Conservation (phyloP, 1,140 invertebrate genomes). For the Drosophila persimilis region DNA sequence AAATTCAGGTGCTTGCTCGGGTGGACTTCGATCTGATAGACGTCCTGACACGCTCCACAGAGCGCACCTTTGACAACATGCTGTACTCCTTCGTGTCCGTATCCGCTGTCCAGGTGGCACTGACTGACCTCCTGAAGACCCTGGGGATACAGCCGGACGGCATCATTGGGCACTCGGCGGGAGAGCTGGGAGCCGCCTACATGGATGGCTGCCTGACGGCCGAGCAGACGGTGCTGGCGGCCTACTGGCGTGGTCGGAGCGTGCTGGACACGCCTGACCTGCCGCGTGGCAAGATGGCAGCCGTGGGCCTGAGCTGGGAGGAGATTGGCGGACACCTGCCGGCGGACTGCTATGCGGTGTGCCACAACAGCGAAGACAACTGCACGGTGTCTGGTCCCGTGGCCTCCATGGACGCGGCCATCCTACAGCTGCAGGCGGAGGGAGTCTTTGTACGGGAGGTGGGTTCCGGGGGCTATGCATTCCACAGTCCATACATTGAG, state of each 20-base stretch:
- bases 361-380: slow-evolving; percentile 95
- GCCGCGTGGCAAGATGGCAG: slow-evolving; percentile 91
- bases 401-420: slow-evolving; percentile 88
- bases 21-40: slow-evolving; percentile 92
- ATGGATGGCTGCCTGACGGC: slow-evolving; percentile 96
- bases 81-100: slow-evolving; percentile 96
- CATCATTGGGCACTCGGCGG: slow-evolving; percentile 97
- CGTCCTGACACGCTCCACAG: slow-evolving; percentile 90
- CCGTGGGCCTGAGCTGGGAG: slow-evolving; percentile 94
- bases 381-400: slow-evolving; percentile 96
- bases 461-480: slow-evolving; percentile 94
- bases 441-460: slow-evolving; percentile 95
- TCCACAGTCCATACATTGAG: slow-evolving; percentile 96
- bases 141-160: slow-evolving; percentile 94
- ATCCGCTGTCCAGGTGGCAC: slow-evolving; percentile 96
- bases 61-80: slow-evolving; percentile 91
- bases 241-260: slow-evolving; percentile 95
- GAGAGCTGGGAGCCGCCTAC: slow-evolving; percentile 97
- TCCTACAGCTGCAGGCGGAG: slow-evolving; percentile 84
- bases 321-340: slow-evolving; percentile 90
- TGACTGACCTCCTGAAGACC: slow-evolving; percentile 92
- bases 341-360: slow-evolving; percentile 91
- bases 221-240: slow-evolving; percentile 95
- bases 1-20: slow-evolving; percentile 38
- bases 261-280: slow-evolving; percentile 90